Evolutionary conservation across 2,888 invertebrate species (phyloP).

Genomic region (Malthinus flaveolus): DNA sequence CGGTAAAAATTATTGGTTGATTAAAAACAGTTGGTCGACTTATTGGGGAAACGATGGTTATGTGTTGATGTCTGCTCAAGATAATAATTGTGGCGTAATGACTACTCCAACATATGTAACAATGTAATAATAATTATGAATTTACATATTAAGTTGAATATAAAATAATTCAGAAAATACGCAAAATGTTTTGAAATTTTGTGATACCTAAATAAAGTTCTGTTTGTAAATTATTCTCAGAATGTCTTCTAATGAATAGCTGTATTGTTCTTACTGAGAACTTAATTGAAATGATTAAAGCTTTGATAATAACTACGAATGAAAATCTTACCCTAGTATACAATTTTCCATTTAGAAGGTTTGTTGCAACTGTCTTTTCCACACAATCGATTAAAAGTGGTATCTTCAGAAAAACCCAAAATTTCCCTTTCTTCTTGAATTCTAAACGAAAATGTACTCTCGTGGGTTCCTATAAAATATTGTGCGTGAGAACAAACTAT

Average conservation of each 20-base stretch:
- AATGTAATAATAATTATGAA: constrained; percentile 55
- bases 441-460: constrained; percentile 94
- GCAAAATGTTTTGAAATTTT: no score
- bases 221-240: no score
- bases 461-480: constrained; percentile 88
- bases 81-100: constrained; percentile 94
- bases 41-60: constrained; percentile 98
- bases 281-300: no score
- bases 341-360: constrained; percentile 78
- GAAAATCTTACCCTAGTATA: constrained; percentile 53
- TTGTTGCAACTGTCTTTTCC: constrained; percentile 68
- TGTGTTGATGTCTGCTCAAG: constrained; percentile 83
- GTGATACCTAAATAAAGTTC: no score
- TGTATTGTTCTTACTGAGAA: no score
- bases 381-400: constrained; percentile 90
- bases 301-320: no score
- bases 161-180: no score
- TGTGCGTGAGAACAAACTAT: constrained; percentile 89
- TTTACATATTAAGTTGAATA: background rate
- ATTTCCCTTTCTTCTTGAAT: constrained; percentile 98
- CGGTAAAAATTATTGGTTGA: constrained; percentile 86
- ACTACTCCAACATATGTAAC: constrained; percentile 83
- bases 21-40: constrained; percentile 97
- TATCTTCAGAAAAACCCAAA: constrained; percentile 76
- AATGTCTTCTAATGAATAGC: no score